Conservation (phyloP, 2,888 invertebrate species). For the Chymomyza procnemis region DNA sequence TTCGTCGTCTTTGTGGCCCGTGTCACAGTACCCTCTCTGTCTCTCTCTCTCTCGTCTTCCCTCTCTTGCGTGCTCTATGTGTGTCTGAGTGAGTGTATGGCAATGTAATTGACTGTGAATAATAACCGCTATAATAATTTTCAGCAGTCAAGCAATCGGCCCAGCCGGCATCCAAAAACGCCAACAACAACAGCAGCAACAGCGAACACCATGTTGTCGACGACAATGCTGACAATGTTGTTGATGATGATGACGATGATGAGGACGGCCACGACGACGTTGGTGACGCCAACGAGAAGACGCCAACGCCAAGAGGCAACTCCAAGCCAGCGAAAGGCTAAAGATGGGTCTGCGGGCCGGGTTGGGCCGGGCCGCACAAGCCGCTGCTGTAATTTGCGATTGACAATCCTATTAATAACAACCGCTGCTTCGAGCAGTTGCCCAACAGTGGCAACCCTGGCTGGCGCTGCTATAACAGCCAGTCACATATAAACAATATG, state of each 20-base stretch:
- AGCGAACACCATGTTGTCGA: slow-evolving; percentile 21
- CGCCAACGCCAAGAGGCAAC: slow-evolving; percentile 4
- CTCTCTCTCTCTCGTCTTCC: too few relatives aligned
- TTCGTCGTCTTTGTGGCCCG: too few relatives aligned
- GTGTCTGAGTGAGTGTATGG: slow-evolving; percentile 42
- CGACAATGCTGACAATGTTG: slow-evolving; percentile 52
- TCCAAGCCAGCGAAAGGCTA: too few relatives aligned
- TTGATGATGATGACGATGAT: slow-evolving; percentile 37
- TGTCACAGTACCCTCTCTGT: too few relatives aligned
- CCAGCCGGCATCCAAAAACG: slow-evolving; percentile 35
- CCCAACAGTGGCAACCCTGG: slow-evolving; percentile 14
- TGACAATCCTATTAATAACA: slow-evolving; percentile 70
- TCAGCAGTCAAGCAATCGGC: slow-evolving; percentile 34
- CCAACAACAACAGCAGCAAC: slow-evolving; percentile 29
- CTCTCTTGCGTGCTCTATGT: slow-evolving; percentile 13
- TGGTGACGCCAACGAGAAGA: too few relatives aligned
- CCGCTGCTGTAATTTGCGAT: slow-evolving; percentile 53
- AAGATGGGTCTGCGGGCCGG: too few relatives aligned
- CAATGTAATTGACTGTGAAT: slow-evolving; percentile 74
- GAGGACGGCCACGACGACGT: neutral
- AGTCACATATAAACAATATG: slow-evolving; percentile 15
- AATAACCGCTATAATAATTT: slow-evolving; percentile 74
- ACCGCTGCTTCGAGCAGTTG: slow-evolving; percentile 21
- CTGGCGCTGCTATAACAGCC: slow-evolving; percentile 18
- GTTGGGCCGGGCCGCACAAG: slow-evolving; percentile 1